Base-by-base conservation (phyloP, 1,140 invertebrate genomes). In the Neodiprion fabricii region DNA sequence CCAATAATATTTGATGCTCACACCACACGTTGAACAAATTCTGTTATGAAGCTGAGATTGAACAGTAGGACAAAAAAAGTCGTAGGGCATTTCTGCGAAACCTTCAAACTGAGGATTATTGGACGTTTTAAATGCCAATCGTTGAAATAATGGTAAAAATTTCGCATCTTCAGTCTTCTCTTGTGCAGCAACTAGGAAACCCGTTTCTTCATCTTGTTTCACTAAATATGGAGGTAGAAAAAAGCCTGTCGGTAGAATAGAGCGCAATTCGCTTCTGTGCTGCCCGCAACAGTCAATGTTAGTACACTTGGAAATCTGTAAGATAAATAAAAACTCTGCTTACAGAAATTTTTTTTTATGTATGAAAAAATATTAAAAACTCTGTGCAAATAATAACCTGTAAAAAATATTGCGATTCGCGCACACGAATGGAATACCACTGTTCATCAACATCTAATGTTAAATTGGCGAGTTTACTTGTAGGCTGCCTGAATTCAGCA, bases 401-500 rank as follows among this genome's bases (percentile, higher is more conserved):
- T 21, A 21, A 21, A 21, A 21, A 21, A 21, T 21, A 21, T 21
- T 21, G 17, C 17, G 17, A 21, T 21, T 21, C 17, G 17, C 74
- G 48, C 40, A 78, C 74, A 72, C 75, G 77, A 9, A 50, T 70
- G 67, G 61, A 28, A 17, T 74, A 72, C 72, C 74, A 78, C 12
- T 61, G 17, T 67, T 48, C 40, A 76, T 11, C 17, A 21, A 21
- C 17, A 21, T 21, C 1, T 23, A 28, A 61, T 74, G 73, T 68
- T 40, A 49, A 8, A 74, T 72, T 72, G 10, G 10, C 10, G 50
- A 53, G 10, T 53, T 14, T 11, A 21, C 65, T 66, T 73, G 11
- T 7, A 28, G 67, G 7, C 28, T 14, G 23, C 17, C 17, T 65
- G 61, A 81, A 86, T 75, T 81, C 77, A 70, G 83, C 80, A 71